Evolutionary conservation across 2,797 vertebrate genomes (phyloP).

Genomic region (Falco berigora): DNA sequence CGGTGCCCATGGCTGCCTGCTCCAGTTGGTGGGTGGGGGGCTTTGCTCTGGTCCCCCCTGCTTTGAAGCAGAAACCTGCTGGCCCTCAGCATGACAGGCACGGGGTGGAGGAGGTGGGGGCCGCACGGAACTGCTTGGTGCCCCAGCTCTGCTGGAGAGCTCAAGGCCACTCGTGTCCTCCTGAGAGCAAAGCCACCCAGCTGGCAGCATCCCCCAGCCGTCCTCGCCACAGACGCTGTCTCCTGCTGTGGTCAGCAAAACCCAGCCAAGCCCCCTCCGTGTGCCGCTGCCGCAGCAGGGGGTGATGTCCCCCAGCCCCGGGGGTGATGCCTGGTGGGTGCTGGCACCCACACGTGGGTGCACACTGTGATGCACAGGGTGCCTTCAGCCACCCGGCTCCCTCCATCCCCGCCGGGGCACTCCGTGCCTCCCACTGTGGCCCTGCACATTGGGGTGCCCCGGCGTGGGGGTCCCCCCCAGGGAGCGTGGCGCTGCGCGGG

Average conservation of each 20-base stretch:
- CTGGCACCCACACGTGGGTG: fast-evolving
- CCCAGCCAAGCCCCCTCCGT: background rate
- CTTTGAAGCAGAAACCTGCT: background rate
- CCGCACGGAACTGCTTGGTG: fast-evolving
- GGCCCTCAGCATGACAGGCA: fast-evolving
- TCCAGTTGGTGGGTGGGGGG: background rate
- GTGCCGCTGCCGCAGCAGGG: background rate
- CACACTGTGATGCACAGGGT: fast-evolving
- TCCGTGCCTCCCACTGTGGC: fast-evolving
- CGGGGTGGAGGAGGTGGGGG: background rate
- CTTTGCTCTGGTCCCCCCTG: background rate
- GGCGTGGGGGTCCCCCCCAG: background rate
- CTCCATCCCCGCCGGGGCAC: fast-evolving
- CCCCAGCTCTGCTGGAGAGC: background rate
- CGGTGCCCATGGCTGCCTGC: background rate
- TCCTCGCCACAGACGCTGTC: background rate
- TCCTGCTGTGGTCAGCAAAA: background rate
- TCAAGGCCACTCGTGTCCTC: background rate
- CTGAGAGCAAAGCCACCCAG: fast-evolving
- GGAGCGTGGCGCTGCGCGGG: background rate
- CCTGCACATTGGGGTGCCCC: fast-evolving
- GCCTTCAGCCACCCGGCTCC: fast-evolving
- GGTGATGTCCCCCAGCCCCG: fast-evolving
- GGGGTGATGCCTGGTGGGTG: background rate
- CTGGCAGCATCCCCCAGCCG: background rate